Percentiles rank a stretch among this genome's conserved stretches.
phyloP scores from a whole-genome alignment of 1,140 invertebrate genomes.

The Elymnias hypermnestra region DNA sequence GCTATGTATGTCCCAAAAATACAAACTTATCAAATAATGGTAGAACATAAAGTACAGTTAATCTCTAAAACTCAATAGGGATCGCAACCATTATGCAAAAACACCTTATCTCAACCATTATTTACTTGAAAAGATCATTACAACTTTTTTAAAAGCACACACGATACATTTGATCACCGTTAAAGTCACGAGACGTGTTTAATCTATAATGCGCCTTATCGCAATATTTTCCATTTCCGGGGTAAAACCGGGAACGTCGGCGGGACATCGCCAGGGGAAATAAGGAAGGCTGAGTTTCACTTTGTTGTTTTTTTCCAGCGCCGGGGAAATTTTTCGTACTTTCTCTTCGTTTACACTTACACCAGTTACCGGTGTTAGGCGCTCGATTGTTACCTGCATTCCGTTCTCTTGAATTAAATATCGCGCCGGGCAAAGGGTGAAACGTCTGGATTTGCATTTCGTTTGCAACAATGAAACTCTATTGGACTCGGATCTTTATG shows the following conservation, averaged over 20 bases:
- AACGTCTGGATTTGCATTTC: slow-evolving; percentile 70
- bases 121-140: slow-evolving; percentile 43
- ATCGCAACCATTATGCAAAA: slow-evolving; percentile 38
- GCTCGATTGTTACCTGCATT: slow-evolving; percentile 67
- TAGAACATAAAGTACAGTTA: too few species aligned
- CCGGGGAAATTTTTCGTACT: slow-evolving; percentile 59
- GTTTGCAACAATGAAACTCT: slow-evolving; percentile 53
- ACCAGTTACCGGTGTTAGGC: slow-evolving; percentile 59
- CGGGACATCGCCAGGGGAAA: slow-evolving; percentile 68
- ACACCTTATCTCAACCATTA: slow-evolving; percentile 47
- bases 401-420: slow-evolving; percentile 67
- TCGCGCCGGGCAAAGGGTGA: slow-evolving; percentile 59
- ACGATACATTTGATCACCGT: slow-evolving; percentile 46
- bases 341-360: slow-evolving; percentile 73
- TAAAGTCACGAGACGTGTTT: slow-evolving; percentile 58
- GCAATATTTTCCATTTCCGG: slow-evolving; percentile 74
- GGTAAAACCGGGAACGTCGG: slow-evolving; percentile 55
- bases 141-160: slow-evolving; percentile 40
- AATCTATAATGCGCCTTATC: slow-evolving; percentile 75
- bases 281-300: slow-evolving; percentile 72
- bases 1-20: too few species aligned
- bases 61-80: not conserved
- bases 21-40: too few species aligned
- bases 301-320: slow-evolving; percentile 64
- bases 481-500: slow-evolving; percentile 40